These are phyloP conservation scores for Trichopoda pennipes DNA, from an alignment of 2,888 invertebrate species.

Conservation along the genomic window DNA sequence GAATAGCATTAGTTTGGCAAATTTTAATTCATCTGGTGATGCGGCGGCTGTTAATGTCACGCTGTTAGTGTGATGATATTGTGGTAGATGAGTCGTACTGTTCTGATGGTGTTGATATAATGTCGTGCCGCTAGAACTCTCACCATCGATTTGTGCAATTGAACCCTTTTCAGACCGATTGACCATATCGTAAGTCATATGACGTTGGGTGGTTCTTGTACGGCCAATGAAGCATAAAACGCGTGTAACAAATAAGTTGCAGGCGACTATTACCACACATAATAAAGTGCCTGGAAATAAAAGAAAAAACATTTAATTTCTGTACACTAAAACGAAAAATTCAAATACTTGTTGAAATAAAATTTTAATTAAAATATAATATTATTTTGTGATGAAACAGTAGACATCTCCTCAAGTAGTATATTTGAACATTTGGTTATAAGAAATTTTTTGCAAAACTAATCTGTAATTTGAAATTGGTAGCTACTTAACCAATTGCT, in stretches of 20 bases:
- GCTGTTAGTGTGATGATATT: slow-evolving; percentile 76
- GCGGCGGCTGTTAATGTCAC: slow-evolving; percentile 75
- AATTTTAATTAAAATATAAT: no score
- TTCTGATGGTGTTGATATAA: slow-evolving; percentile 73
- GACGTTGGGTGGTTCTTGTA: slow-evolving; percentile 77
- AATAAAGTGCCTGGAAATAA: slow-evolving; percentile 85
- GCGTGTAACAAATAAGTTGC: slow-evolving; percentile 90
- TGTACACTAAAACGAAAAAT: background rate
- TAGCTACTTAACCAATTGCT: no score
- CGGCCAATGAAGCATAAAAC: slow-evolving; percentile 84
- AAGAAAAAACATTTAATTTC: background rate
- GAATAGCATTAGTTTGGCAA: slow-evolving; percentile 91
- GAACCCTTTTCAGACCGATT: slow-evolving; percentile 75
- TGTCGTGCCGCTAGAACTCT: slow-evolving; percentile 77
- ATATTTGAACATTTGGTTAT: no score
- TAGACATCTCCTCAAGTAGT: no score
- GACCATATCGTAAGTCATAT: slow-evolving; percentile 78
- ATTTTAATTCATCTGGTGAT: slow-evolving; percentile 90
- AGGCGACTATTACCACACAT: slow-evolving; percentile 88
- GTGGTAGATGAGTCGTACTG: slow-evolving; percentile 51
- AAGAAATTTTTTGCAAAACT: no score
- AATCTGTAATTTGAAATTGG: no score
- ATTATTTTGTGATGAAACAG: no score
- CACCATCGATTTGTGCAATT: slow-evolving; percentile 73
- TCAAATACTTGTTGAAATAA: no score